A percentile compares a stretch with the other conserved stretches of the same genome.
These are phyloP conservation scores for Pseudachorutes palmiensis DNA, from an alignment of 1,140 invertebrate species.

Conservation along the genomic window DNA sequence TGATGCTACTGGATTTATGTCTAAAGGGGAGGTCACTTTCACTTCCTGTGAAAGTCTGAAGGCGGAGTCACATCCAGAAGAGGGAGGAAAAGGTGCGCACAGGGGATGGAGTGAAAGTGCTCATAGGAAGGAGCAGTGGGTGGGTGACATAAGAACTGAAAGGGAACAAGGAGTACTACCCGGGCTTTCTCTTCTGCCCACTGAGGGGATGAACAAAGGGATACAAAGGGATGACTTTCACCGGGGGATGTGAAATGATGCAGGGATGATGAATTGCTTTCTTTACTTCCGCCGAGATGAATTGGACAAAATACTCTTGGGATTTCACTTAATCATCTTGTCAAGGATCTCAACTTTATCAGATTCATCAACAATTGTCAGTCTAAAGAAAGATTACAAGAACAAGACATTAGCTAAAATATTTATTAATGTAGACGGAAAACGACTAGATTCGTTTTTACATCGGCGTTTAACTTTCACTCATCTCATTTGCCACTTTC, in stretches of 20 bases:
- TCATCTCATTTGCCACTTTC: no score
- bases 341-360: not conserved
- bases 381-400: no score
- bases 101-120: no score
- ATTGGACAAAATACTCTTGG: not conserved
- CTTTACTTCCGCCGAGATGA: not conserved
- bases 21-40: not conserved
- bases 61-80: not conserved
- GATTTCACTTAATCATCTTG: not conserved
- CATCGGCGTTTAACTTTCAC: no score
- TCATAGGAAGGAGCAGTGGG: no score
- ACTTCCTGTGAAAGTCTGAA: not conserved
- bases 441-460: no score
- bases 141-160: not conserved
- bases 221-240: not conserved
- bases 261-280: constrained; percentile 1
- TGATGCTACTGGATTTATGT: not conserved
- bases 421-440: no score
- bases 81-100: not conserved
- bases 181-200: not conserved
- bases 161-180: not conserved
- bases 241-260: not conserved
- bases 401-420: no score
- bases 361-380: no score
- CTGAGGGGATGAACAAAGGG: not conserved